Evolutionary conservation across 1,140 invertebrate genomes (phyloP).

Genomic region (Cotesia vestalis): DNA sequence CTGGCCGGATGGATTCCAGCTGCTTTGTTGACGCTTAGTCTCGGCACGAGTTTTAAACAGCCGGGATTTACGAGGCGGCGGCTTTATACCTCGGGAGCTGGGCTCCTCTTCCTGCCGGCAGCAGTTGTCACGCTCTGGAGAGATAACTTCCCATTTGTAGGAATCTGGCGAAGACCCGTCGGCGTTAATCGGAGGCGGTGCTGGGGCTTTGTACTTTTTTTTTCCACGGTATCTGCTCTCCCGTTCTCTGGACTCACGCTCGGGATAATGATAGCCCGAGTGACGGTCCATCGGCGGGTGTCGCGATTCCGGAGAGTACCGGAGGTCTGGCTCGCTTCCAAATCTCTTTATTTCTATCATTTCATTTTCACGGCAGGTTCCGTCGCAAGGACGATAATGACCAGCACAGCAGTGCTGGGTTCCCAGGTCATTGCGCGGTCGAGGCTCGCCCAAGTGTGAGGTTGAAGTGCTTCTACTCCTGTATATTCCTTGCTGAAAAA

Average conservation of each 20-base stretch:
- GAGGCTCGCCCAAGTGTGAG: conserved; percentile 45
- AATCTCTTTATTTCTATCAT: conserved; percentile 63
- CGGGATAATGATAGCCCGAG: conserved; percentile 39
- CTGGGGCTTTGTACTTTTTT: conserved; percentile 74
- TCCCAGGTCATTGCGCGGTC: conserved; percentile 37
- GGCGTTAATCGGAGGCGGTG: conserved; percentile 65
- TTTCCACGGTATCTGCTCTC: conserved; percentile 63
- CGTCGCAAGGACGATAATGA: conserved; percentile 44
- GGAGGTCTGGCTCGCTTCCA: conserved; percentile 78
- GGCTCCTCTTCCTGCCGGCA: conserved; percentile 42
- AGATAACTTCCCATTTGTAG: conserved; percentile 52
- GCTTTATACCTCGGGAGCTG: conserved; percentile 43
- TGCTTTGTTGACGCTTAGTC: conserved; percentile 67
- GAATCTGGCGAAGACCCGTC: conserved; percentile 50
- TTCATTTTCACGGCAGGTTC: conserved; percentile 43
- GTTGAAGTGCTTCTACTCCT: conserved; percentile 50
- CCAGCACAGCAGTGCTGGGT: conserved; percentile 44
- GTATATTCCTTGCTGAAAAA: conserved; percentile 45
- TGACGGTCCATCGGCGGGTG: conserved; percentile 43
- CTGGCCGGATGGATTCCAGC: conserved; percentile 42
- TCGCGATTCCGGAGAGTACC: conserved; percentile 49
- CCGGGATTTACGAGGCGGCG: conserved; percentile 69
- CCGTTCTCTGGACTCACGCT: conserved; percentile 47
- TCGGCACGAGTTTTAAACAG: conserved; percentile 80
- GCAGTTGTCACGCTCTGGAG: conserved; percentile 45